Conservation (phyloP, 2,888 invertebrate genomes). For the Epinotia nisella region DNA sequence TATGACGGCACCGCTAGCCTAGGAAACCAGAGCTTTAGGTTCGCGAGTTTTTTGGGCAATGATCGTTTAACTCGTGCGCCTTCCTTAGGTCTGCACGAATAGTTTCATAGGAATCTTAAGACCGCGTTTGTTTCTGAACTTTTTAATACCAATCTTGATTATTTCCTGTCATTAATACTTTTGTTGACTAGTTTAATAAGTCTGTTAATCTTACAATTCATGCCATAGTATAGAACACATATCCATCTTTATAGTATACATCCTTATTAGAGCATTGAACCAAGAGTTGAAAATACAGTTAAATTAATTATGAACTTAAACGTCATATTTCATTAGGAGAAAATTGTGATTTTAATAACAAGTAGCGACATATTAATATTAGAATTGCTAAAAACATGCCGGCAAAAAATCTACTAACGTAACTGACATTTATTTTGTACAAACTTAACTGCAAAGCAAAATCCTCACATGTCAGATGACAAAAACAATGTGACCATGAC, state of each 20-base stretch:
- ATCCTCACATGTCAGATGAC: no score
- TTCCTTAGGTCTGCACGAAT: not conserved
- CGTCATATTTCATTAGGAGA: not conserved
- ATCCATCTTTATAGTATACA: not conserved
- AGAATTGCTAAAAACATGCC: no score
- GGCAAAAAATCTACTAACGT: no score
- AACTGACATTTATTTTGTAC: no score
- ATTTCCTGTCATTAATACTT: slow-evolving; percentile 15
- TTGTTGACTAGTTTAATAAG: slow-evolving; percentile 9
- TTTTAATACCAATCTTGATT: not conserved
- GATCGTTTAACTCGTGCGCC: not conserved
- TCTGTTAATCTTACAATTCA: not conserved
- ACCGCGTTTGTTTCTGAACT: not conserved
- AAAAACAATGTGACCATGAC: no score
- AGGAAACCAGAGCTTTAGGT: no score
- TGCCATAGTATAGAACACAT: slow-evolving; percentile 3
- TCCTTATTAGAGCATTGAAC: not conserved
- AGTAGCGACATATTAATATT: no score
- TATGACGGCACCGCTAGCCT: no score
- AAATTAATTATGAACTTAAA: not conserved
- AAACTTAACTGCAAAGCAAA: no score
- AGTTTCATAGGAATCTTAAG: slow-evolving; percentile 4
- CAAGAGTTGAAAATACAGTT: not conserved
- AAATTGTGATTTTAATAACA: no score
- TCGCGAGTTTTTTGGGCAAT: no score